Conservation (phyloP, 1,140 invertebrate genomes). For the Lepidurus arcticus region DNA sequence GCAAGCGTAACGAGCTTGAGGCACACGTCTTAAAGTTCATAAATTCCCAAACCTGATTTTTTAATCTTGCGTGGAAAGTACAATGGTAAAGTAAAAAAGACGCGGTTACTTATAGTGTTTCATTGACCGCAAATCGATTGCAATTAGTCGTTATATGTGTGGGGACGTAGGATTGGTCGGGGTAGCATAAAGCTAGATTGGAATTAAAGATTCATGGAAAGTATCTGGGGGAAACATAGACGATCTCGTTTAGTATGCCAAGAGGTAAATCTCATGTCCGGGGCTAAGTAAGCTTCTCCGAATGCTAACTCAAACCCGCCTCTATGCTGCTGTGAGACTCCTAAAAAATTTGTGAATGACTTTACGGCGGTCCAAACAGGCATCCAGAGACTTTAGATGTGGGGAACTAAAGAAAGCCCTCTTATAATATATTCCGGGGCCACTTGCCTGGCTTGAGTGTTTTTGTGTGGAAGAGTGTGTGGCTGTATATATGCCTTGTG, state of each 20-base stretch:
- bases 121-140: neutral
- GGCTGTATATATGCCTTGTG: neutral
- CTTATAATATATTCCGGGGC: neutral
- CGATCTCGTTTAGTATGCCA: neutral
- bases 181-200: neutral
- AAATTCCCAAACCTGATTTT: no score
- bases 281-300: neutral
- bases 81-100: no score
- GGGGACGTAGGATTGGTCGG: neutral
- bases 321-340: neutral
- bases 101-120: no score
- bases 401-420: neutral
- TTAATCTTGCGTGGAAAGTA: no score
- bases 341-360: constrained; percentile 11
- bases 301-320: neutral
- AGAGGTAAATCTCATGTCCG: neutral
- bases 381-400: neutral
- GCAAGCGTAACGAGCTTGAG: no score
- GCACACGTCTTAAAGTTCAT: no score
- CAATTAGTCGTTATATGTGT: neutral
- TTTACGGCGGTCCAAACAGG: neutral
- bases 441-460: neutral
- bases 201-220: constrained; percentile 3
- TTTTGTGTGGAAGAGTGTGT: neutral
- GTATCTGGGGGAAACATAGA: neutral